These are phyloP conservation scores for Dermatophagoides farinae DNA, from an alignment of 1,140 invertebrate genomes.

Conservation along the genomic window DNA sequence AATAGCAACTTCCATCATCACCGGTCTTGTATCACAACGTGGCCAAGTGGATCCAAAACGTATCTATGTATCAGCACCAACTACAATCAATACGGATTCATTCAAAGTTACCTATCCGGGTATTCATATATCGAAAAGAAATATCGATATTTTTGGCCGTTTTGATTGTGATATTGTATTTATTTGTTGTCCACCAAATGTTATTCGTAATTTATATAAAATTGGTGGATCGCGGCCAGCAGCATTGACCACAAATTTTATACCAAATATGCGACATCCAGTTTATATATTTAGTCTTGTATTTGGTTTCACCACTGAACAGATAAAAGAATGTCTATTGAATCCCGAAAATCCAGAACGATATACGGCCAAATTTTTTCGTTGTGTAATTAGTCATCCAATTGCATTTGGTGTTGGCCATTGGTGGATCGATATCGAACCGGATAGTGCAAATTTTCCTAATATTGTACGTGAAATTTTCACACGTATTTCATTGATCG, in stretches of 20 bases:
- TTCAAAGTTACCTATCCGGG: slow-evolving; percentile 11
- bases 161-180: slow-evolving; percentile 17
- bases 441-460: slow-evolving; percentile 13
- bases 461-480: slow-evolving; percentile 12
- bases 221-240: slow-evolving; percentile 11
- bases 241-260: slow-evolving; percentile 11
- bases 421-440: slow-evolving; percentile 14
- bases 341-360: slow-evolving; percentile 18
- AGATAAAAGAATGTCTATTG: slow-evolving; percentile 11
- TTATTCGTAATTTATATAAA: slow-evolving; percentile 13
- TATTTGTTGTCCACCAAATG: slow-evolving; percentile 13
- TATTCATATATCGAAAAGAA: slow-evolving; percentile 9
- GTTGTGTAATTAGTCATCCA: slow-evolving; percentile 16
- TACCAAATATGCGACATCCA: slow-evolving; percentile 11
- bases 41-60: slow-evolving; percentile 11
- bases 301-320: neutral
- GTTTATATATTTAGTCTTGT: slow-evolving; percentile 13
- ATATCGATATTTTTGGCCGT: slow-evolving; percentile 13
- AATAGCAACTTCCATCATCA: slow-evolving; percentile 13
- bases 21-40: slow-evolving; percentile 7
- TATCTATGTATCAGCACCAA: slow-evolving; percentile 14
- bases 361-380: slow-evolving; percentile 14
- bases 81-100: slow-evolving; percentile 2
- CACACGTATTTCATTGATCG: slow-evolving; percentile 9
- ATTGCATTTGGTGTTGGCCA: slow-evolving; percentile 15